Percentiles rank a stretch among this genome's conserved stretches.
Evolutionary conservation across 2,797 vertebrate species (phyloP).

Genomic region (Amphiprion clarkii): DNA sequence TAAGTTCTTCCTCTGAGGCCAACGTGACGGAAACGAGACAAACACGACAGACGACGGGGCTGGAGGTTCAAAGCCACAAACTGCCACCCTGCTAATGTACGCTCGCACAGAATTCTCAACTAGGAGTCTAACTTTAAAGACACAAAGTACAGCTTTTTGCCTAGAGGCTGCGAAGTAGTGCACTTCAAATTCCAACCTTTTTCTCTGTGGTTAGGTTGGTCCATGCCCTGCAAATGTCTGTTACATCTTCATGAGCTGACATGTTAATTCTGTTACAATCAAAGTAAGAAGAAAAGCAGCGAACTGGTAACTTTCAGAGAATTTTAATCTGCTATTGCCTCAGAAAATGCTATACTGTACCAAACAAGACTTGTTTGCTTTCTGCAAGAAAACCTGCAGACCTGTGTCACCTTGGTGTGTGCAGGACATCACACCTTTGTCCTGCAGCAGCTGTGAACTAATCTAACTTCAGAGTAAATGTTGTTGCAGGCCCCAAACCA

Average conservation of each 20-base stretch:
- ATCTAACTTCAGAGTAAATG: not conserved
- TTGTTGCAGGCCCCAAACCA: conserved; percentile 6
- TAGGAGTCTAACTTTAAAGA: not conserved
- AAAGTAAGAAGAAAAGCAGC: not conserved
- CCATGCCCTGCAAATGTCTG: not conserved
- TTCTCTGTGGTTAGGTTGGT: conserved; percentile 8
- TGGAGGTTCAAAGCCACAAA: conserved; percentile 4
- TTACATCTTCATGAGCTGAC: not conserved
- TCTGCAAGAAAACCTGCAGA: too few relatives aligned
- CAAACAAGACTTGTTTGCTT: too few relatives aligned
- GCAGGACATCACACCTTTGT: not conserved
- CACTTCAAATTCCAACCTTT: not conserved
- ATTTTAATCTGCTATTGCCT: too few relatives aligned
- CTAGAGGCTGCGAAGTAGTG: conserved; percentile 9
- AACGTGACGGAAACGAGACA: conserved; percentile 14
- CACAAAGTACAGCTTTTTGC: not conserved
- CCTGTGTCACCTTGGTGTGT: too few relatives aligned
- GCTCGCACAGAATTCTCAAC: not conserved
- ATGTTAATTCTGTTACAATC: not conserved
- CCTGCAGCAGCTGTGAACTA: not conserved
- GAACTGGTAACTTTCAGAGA: too few relatives aligned
- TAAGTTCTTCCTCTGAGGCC: conserved; percentile 35
- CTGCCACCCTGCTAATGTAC: not conserved
- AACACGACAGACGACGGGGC: not conserved
- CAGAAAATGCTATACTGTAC: too few relatives aligned